These are phyloP conservation scores for Mesoclemmys tuberculata DNA, from an alignment of 2,113 vertebrate genomes.

Conservation along the genomic window DNA sequence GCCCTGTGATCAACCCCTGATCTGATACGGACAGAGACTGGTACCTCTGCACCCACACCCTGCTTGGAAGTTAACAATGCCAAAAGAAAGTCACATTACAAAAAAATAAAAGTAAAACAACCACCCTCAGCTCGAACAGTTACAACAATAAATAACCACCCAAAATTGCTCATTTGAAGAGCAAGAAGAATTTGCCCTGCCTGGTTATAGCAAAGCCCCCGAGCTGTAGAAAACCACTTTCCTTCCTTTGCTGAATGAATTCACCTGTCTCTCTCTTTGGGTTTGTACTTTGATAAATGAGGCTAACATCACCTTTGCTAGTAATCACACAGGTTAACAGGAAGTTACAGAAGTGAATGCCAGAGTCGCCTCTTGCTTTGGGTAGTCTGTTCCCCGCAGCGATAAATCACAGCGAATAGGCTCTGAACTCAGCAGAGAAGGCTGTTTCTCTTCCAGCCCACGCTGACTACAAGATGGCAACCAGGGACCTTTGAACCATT, in stretches of 20 bases:
- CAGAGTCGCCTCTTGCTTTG: not conserved
- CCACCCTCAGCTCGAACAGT: not conserved
- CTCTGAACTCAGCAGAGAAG: not conserved
- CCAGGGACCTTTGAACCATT: not conserved
- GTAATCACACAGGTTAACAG: conserved; percentile 40
- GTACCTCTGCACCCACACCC: not conserved
- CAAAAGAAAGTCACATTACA: accelerated
- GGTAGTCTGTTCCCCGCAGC: conserved; percentile 13
- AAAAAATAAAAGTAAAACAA: not conserved
- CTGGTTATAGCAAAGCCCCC: accelerated
- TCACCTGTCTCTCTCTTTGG: not conserved
- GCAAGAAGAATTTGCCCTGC: not conserved
- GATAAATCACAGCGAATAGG: conserved; percentile 63
- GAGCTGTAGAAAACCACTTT: accelerated
- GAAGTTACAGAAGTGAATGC: conserved; percentile 11
- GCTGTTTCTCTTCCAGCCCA: conserved; percentile 8
- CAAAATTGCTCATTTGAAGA: accelerated
- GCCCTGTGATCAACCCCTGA: not conserved
- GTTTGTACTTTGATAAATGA: conserved; percentile 56
- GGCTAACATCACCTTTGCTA: conserved; percentile 22
- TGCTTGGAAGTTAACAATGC: not conserved
- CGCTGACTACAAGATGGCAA: not conserved
- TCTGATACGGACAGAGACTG: not conserved
- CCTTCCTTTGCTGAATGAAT: accelerated
- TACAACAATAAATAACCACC: not conserved